Evolutionary conservation across 2,888 invertebrate species (phyloP).

Genomic region (Prenolepis imparis): DNA sequence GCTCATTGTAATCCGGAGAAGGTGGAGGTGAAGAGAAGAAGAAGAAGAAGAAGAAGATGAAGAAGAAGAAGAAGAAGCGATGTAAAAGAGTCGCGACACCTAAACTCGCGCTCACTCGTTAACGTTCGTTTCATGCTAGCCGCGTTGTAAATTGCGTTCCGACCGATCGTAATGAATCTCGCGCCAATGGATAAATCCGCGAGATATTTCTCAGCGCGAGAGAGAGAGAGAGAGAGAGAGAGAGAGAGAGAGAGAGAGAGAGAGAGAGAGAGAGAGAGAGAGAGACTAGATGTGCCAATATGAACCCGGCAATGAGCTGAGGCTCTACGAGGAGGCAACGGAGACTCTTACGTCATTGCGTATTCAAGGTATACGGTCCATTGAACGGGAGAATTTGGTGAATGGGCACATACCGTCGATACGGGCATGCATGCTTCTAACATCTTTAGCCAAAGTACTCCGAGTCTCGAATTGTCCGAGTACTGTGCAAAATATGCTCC

Average conservation of each 20-base stretch:
- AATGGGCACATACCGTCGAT: constrained; percentile 74
- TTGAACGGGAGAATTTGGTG: constrained; percentile 83
- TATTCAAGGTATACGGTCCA: constrained; percentile 79
- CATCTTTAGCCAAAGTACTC: constrained; percentile 4
- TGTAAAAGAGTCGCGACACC: constrained; percentile 66
- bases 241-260: no score
- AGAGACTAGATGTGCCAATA: constrained; percentile 44
- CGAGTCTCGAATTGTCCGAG: constrained; percentile 15
- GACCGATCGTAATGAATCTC: constrained; percentile 77
- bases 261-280: no score
- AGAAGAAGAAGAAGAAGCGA: constrained; percentile 43
- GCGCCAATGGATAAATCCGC: constrained; percentile 59
- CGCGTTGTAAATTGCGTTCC: constrained; percentile 75
- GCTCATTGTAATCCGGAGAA: constrained; percentile 62
- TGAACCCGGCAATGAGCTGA: constrained; percentile 55
- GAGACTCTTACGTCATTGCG: constrained; percentile 78
- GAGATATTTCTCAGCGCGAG: constrained; percentile 41
- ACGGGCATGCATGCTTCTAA: constrained; percentile 41
- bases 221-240: no score
- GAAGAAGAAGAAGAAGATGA: constrained; percentile 29
- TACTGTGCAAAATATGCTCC: constrained; percentile 29
- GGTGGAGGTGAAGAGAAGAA: constrained; percentile 17
- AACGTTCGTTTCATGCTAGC: constrained; percentile 63
- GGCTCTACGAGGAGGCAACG: constrained; percentile 58
- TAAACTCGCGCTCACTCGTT: constrained; percentile 70